These are phyloP conservation scores for Galaxias olidus DNA, from an alignment of 2,797 vertebrate species.

Conservation along the genomic window DNA sequence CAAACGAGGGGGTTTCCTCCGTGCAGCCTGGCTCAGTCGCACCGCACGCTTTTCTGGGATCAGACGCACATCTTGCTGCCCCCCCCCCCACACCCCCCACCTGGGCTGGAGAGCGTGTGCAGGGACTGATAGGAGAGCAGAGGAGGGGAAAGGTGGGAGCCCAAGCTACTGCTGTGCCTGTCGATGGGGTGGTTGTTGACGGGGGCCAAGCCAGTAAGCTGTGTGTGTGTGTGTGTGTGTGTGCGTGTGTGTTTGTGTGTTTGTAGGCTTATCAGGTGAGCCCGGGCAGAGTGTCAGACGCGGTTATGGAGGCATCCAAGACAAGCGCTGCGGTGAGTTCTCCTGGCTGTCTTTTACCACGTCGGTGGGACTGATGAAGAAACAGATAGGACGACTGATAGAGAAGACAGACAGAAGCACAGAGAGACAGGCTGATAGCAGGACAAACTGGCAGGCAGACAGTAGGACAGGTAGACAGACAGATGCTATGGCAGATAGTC, in stretches of 20 bases:
- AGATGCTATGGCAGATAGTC: too few relatives aligned
- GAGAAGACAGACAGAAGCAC: too few relatives aligned
- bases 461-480: too few relatives aligned
- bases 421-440: too few relatives aligned
- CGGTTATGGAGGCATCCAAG: constrained; percentile 84
- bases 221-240: constrained; percentile 60
- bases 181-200: constrained; percentile 32
- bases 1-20: too few relatives aligned
- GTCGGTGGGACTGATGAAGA: too few relatives aligned
- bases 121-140: too few relatives aligned
- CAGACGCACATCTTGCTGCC: constrained; percentile 8
- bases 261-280: constrained; percentile 83
- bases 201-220: constrained; percentile 37
- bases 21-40: neutral
- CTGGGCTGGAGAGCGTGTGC: constrained; percentile 20
- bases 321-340: constrained; percentile 82
- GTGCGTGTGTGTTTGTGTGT: constrained; percentile 66
- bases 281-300: constrained; percentile 83
- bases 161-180: constrained; percentile 16
- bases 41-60: neutral
- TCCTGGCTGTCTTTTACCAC: constrained; percentile 69
- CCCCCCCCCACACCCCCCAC: constrained; percentile 28
- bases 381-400: too few relatives aligned
- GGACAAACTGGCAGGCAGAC: too few relatives aligned
- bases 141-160: too few relatives aligned